Evolutionary conservation across 1,140 invertebrate genomes (phyloP).

Genomic region (Drosophila paulistorum): DNA sequence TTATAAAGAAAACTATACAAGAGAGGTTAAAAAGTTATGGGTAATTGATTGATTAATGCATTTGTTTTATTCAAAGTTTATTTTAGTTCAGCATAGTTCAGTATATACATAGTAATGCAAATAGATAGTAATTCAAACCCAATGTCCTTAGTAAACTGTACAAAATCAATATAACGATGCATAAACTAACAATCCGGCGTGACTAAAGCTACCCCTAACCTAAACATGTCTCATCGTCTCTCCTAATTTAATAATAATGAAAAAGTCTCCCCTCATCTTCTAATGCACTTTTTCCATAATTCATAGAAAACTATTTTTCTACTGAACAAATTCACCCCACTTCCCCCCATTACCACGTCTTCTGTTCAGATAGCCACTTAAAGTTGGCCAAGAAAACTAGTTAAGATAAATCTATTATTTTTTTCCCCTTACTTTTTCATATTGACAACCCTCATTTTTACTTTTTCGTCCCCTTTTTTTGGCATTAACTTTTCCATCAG

Average conservation of each 20-base stretch:
- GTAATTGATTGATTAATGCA: no score
- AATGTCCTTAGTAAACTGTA: no score
- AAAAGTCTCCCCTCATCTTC: neutral
- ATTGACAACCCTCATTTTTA: neutral
- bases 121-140: no score
- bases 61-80: no score
- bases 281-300: constrained; percentile 8
- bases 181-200: no score
- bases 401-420: constrained; percentile 17
- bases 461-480: neutral
- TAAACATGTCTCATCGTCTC: neutral
- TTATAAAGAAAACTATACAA: no score
- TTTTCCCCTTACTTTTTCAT: neutral
- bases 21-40: no score
- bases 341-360: neutral
- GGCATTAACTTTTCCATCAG: constrained; percentile 15
- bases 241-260: neutral
- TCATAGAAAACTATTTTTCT: neutral
- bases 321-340: neutral
- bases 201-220: no score
- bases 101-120: no score
- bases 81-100: no score
- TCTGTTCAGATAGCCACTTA: neutral
- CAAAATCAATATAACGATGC: no score
- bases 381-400: constrained; percentile 20